These are phyloP conservation scores for Pentamera pediparva DNA, from an alignment of 53 echinoderm and acorn worm species.

Conservation along the genomic window DNA sequence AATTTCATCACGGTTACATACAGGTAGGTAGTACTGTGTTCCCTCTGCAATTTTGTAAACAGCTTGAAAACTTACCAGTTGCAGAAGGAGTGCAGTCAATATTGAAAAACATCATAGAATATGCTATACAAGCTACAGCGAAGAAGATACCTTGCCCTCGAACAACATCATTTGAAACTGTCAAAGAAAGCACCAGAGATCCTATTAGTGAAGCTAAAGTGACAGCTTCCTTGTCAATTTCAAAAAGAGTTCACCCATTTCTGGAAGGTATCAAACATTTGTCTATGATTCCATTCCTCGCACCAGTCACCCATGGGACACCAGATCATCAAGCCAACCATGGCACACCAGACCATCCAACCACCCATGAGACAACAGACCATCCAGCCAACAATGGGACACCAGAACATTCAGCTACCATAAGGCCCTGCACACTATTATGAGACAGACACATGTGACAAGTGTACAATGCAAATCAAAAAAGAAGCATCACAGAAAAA, in stretches of 20 bases:
- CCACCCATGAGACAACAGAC: too few relatives aligned
- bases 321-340: too few relatives aligned
- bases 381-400: too few relatives aligned
- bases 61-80: constrained; percentile 43
- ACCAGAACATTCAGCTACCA: too few relatives aligned
- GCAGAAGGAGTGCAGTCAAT: constrained; percentile 34
- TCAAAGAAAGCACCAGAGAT: constrained; percentile 1
- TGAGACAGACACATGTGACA: too few relatives aligned
- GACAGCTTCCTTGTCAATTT: not conserved
- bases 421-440: too few relatives aligned
- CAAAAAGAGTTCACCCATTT: constrained; percentile 24
- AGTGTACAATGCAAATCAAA: too few relatives aligned
- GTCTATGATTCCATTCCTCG: constrained; percentile 37
- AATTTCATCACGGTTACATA: constrained; percentile 28
- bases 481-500: too few relatives aligned
- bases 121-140: not conserved
- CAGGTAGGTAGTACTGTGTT: constrained; percentile 30
- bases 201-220: constrained; percentile 8
- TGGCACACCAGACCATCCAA: too few relatives aligned
- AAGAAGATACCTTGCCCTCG: constrained; percentile 1
- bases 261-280: constrained; percentile 27
- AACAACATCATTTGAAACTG: not conserved
- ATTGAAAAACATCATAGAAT: constrained; percentile 25
- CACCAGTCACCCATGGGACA: constrained; percentile 16
- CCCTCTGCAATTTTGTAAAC: not conserved